Base-by-base conservation (phyloP, 1,140 invertebrate genomes). In the Laupala kohalensis region DNA sequence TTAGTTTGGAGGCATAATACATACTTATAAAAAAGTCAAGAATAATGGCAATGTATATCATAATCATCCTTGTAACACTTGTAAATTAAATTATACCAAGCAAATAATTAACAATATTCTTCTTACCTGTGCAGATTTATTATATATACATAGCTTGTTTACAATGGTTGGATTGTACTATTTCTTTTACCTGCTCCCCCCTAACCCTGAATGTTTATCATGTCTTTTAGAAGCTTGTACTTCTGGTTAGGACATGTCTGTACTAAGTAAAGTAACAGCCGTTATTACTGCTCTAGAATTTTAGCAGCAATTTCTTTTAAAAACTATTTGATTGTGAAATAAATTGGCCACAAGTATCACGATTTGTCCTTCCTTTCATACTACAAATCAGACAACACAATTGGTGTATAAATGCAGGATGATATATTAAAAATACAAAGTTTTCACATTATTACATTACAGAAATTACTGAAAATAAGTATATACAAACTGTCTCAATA, bases 391-490 rank as follows among this genome's bases (percentile, higher is more conserved):
- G 29, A 68, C 26, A 68, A 68, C 27, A 68, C 26, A 68, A 25
- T 23, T 9, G 15, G 25, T 28, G 19, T 68, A 12, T 68, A 29
- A 29, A 68, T 68, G 67, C 67, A 68, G 67, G 29, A 68, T 67
- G 67, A 67, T 68, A 68, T 68, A 68, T 68, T 68, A 68, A 68
- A 68, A 68, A 68, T 68, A 68, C 67, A 68, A 68, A 29, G 67
- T 68, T n/a, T 68, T 23, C 19, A 68, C 28, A 68, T 30, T 23
- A 29, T 27, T 68, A 68, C 13, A 37, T 19, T 68, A 68, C 67
- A 68, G 19, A 68, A 68, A 68, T 68, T 23, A 68, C 28, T 29
- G 29, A 68, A 68, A 68, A 68, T 68, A 68, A 30, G 29, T 68
- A 23, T 9, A 27, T 68, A 29, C n/a, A 68, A 53, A 53, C 19